Evolutionary conservation across 2,888 invertebrate species (phyloP).

Genomic region (Epistrophe grossulariae): DNA sequence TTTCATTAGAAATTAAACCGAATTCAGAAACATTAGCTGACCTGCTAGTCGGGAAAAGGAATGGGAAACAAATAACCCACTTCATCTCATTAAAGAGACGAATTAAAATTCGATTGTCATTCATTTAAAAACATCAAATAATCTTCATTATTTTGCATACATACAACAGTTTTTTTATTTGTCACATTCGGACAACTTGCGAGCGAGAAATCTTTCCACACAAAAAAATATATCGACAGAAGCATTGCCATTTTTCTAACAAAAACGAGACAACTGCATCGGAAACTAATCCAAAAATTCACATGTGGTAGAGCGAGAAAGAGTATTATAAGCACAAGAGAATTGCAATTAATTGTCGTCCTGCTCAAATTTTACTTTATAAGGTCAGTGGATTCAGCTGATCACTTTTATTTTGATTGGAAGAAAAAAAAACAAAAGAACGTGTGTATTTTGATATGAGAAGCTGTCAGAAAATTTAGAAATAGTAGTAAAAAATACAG

Average conservation of each 20-base stretch:
- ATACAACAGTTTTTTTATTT: slow-evolving; percentile 8
- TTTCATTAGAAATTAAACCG: slow-evolving; percentile 1
- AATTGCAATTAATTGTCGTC: not conserved
- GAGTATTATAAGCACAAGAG: not conserved
- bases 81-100: not conserved
- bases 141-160: not conserved
- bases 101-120: not conserved
- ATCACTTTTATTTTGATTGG: slow-evolving; percentile 13
- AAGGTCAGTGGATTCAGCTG: slow-evolving; percentile 42
- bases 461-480: not conserved
- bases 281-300: not conserved
- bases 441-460: not conserved
- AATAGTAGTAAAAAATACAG: not conserved
- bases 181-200: not conserved
- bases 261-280: not conserved
- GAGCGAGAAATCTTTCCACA: not conserved
- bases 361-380: not conserved
- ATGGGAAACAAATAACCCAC: not conserved
- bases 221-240: not conserved
- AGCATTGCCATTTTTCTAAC: not conserved
- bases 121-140: not conserved
- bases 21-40: not conserved
- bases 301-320: not conserved
- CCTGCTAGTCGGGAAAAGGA: too few species aligned
- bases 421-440: not conserved